Evolutionary conservation across 2,797 vertebrate species (phyloP).

Genomic region (Tokudaia tokunoshimensis): DNA sequence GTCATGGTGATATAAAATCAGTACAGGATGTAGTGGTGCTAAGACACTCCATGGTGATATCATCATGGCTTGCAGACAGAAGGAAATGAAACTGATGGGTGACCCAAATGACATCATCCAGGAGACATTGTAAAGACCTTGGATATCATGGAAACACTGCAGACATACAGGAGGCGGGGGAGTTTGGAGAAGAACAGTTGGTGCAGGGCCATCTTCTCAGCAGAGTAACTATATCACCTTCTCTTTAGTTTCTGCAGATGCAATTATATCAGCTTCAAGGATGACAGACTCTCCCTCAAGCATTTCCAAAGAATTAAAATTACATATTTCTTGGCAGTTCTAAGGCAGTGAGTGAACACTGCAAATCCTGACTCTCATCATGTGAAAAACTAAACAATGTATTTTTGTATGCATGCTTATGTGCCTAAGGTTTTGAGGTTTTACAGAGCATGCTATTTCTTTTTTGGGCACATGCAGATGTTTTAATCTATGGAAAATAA

Average conservation of each 20-base stretch:
- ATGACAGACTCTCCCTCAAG: conserved; percentile 36
- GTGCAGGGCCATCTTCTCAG: background rate
- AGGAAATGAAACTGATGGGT: background rate
- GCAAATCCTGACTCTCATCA: conserved; percentile 42
- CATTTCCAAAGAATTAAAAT: conserved; percentile 43
- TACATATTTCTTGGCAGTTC: background rate
- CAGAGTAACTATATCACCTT: background rate
- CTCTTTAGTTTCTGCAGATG: conserved; percentile 58
- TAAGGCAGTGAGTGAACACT: background rate
- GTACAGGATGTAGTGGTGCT: background rate
- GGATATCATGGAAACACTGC: background rate
- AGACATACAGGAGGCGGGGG: background rate
- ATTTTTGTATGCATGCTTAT: background rate
- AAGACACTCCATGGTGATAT: background rate
- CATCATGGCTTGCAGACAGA: background rate
- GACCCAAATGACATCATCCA: background rate
- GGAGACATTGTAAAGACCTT: background rate
- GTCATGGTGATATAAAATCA: background rate
- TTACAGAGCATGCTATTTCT: background rate
- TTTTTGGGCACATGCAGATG: background rate
- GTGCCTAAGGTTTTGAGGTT: background rate
- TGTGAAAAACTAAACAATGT: conserved; percentile 9
- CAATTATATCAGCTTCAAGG: conserved; percentile 28
- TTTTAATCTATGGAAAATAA: conserved; percentile 22
- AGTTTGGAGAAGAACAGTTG: conserved; percentile 5